Conservation (phyloP, 2,888 invertebrate species). For the Nephrotoma appendiculata region DNA sequence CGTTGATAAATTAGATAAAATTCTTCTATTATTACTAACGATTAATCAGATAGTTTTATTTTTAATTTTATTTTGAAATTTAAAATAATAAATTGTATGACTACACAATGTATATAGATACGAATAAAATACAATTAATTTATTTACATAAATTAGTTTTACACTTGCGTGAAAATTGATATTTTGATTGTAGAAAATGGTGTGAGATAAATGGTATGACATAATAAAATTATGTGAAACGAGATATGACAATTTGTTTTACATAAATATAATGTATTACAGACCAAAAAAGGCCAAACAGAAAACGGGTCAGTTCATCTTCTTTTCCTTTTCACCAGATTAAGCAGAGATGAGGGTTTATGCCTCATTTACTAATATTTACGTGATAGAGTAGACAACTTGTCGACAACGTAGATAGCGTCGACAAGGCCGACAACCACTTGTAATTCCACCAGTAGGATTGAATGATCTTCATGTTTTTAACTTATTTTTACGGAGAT, state of each 20-base stretch:
- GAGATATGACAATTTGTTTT: neutral
- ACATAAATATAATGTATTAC: too few relatives aligned
- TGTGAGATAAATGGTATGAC: neutral
- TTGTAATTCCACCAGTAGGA: too few relatives aligned
- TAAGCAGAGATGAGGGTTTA: too few relatives aligned
- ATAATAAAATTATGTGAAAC: neutral
- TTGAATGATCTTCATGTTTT: too few relatives aligned
- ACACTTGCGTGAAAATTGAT: neutral
- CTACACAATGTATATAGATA: neutral
- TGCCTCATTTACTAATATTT: too few relatives aligned
- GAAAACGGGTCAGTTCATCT: neutral
- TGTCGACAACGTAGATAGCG: too few relatives aligned
- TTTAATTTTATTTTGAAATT: neutral
- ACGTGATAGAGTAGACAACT: too few relatives aligned
- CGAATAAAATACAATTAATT: neutral
- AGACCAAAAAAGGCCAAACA: neutral
- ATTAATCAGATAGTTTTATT: neutral
- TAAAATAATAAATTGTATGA: neutral
- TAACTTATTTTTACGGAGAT: too few relatives aligned
- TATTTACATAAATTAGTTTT: neutral
- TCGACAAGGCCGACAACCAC: too few relatives aligned
- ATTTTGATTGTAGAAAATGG: neutral
- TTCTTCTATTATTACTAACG: neutral
- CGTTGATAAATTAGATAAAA: neutral
- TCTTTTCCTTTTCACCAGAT: too few relatives aligned